Conservation (phyloP, 1,140 invertebrate species). For the Formica exsecta region DNA sequence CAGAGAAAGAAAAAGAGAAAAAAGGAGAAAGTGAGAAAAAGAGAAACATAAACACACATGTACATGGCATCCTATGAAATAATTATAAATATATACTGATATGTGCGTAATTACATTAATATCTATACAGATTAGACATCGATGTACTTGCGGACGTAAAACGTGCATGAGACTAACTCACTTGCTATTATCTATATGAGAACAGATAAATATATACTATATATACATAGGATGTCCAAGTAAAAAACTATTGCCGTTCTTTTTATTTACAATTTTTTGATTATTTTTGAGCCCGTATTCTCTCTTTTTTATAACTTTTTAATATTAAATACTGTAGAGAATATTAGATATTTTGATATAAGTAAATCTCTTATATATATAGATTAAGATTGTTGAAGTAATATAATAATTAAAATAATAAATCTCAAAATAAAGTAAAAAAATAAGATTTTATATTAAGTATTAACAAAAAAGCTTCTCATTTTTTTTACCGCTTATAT, state of each 20-base stretch:
- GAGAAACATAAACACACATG: conserved; percentile 64
- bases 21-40: too few species aligned
- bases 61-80: conserved; percentile 61
- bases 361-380: not conserved
- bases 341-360: not conserved
- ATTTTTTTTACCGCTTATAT: not conserved
- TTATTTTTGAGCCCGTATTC: not conserved
- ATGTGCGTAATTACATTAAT: conserved; percentile 68
- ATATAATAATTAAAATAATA: not conserved
- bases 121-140: conserved; percentile 52
- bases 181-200: conserved; percentile 68
- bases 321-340: not conserved
- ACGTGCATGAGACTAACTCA: conserved; percentile 64
- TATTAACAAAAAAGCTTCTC: not conserved
- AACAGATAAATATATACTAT: conserved; percentile 61
- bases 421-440: not conserved
- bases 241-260: conserved; percentile 9
- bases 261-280: conserved; percentile 13
- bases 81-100: conserved; percentile 59
- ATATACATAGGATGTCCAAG: conserved; percentile 57
- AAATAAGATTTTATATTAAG: not conserved
- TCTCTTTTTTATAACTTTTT: not conserved
- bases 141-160: conserved; percentile 58
- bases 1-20: not conserved
- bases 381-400: conserved; percentile 3